These are phyloP conservation scores for Tinea semifulvella DNA, from an alignment of 2,888 invertebrate species.

Conservation along the genomic window DNA sequence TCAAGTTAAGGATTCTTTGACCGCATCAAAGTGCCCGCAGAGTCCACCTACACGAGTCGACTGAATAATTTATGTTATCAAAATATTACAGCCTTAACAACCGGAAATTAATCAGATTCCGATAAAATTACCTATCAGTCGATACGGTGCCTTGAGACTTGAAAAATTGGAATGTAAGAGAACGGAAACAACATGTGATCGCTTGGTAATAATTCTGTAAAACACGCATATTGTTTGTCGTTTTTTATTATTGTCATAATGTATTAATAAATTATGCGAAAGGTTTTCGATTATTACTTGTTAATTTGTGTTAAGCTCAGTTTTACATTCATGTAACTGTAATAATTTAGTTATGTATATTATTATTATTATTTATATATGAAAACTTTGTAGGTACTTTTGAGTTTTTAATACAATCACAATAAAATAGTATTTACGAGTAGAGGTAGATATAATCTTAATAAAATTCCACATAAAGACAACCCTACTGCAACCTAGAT, in stretches of 20 bases:
- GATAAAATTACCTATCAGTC: slow-evolving; percentile 31
- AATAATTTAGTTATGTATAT: no score
- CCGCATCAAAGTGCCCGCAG: slow-evolving; percentile 35
- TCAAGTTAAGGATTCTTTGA: slow-evolving; percentile 20
- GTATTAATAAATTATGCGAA: neutral
- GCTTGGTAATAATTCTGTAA: no score
- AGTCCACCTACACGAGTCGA: slow-evolving; percentile 29
- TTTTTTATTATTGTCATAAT: neutral
- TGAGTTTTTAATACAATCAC: no score
- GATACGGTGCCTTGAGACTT: neutral
- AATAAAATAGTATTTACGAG: no score
- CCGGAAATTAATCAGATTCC: slow-evolving; percentile 55
- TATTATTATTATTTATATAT: no score
- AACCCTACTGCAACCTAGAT: neutral
- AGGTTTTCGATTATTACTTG: no score
- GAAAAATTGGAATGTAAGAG: neutral
- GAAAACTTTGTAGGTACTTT: no score
- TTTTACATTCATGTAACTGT: no score
- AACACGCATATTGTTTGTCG: no score
- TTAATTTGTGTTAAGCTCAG: no score
- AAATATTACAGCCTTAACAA: slow-evolving; percentile 29
- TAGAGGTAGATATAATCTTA: no score
- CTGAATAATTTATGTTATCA: slow-evolving; percentile 38
- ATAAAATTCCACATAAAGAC: no score
- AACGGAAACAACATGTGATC: neutral